Percentiles rank a stretch among this genome's conserved stretches.
phyloP scores from a whole-genome alignment of 2,888 invertebrate genomes.

The Hypercompe scribonia region DNA sequence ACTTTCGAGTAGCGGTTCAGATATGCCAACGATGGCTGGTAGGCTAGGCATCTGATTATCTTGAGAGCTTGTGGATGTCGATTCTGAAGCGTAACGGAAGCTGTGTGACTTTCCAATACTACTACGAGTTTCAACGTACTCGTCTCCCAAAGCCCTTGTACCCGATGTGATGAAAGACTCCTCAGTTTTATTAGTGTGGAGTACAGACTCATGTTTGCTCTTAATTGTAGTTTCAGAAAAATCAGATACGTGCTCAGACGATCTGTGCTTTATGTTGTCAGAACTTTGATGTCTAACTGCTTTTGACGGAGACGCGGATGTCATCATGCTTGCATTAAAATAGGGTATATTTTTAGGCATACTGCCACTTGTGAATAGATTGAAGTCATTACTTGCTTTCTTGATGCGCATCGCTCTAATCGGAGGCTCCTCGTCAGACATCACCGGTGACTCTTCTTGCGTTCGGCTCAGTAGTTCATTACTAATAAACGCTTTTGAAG shows the following conservation, averaged over 20 bases:
- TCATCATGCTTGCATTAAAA: constrained; percentile 73
- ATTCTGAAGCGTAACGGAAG: constrained; percentile 88
- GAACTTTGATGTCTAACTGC: constrained; percentile 75
- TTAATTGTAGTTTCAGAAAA: constrained; percentile 70
- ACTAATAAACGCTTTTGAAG: constrained; percentile 78
- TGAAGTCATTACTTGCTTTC: constrained; percentile 70
- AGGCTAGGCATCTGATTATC: constrained; percentile 84
- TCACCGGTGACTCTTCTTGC: constrained; percentile 70
- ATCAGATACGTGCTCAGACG: constrained; percentile 74
- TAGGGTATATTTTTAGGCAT: constrained; percentile 81
- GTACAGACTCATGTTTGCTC: constrained; percentile 68
- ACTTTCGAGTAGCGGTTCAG: constrained; percentile 82
- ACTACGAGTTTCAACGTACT: constrained; percentile 81
- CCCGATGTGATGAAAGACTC: constrained; percentile 75
- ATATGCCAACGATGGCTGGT: constrained; percentile 83
- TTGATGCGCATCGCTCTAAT: constrained; percentile 74
- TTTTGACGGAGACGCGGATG: constrained; percentile 77
- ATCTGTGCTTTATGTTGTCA: constrained; percentile 78
- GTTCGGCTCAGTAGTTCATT: constrained; percentile 70
- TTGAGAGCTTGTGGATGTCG: constrained; percentile 79
- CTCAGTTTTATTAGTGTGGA: constrained; percentile 68
- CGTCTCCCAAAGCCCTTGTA: constrained; percentile 78
- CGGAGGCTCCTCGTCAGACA: constrained; percentile 74
- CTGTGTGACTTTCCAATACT: constrained; percentile 91
- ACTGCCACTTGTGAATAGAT: constrained; percentile 75